Evolutionary conservation across 2,797 vertebrate species (phyloP).

Genomic region (Cichlasoma orientale): DNA sequence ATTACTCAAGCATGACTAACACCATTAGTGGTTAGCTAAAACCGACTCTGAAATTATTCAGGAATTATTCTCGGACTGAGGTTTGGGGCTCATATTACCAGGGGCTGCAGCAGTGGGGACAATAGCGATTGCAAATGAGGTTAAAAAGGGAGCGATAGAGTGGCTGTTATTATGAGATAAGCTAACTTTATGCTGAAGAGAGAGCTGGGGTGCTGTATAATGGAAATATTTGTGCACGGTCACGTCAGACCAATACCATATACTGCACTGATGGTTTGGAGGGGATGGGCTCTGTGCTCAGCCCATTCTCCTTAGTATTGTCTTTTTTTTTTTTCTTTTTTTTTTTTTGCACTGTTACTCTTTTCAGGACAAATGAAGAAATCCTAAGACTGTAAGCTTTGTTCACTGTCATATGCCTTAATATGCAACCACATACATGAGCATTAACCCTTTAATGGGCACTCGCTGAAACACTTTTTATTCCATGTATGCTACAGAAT

Average conservation of each 20-base stretch:
- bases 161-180: slow-evolving; percentile 65
- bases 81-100: slow-evolving; percentile 61
- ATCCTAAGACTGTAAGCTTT: neutral
- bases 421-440: neutral
- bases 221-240: slow-evolving; percentile 25
- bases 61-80: slow-evolving; percentile 68
- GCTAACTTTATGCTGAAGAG: slow-evolving; percentile 43
- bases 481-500: too few species aligned
- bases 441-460: neutral
- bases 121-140: slow-evolving; percentile 51
- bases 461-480: neutral
- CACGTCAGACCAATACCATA: slow-evolving; percentile 1
- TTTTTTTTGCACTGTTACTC: neutral
- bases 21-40: slow-evolving; percentile 70
- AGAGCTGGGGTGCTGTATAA: slow-evolving; percentile 20
- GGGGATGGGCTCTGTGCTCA: neutral
- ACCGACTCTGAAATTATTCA: slow-evolving; percentile 69
- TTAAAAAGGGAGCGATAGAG: slow-evolving; percentile 51
- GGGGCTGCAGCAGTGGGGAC: slow-evolving; percentile 27
- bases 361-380: neutral
- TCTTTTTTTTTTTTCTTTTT: neutral
- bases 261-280: slow-evolving; percentile 16
- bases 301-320: neutral
- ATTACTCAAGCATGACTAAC: slow-evolving; percentile 77
- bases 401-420: neutral